Percentiles rank a stretch among this genome's conserved stretches.
These are phyloP conservation scores for Muscicapa adusta DNA, from an alignment of 2,113 vertebrate species.

Conservation along the genomic window DNA sequence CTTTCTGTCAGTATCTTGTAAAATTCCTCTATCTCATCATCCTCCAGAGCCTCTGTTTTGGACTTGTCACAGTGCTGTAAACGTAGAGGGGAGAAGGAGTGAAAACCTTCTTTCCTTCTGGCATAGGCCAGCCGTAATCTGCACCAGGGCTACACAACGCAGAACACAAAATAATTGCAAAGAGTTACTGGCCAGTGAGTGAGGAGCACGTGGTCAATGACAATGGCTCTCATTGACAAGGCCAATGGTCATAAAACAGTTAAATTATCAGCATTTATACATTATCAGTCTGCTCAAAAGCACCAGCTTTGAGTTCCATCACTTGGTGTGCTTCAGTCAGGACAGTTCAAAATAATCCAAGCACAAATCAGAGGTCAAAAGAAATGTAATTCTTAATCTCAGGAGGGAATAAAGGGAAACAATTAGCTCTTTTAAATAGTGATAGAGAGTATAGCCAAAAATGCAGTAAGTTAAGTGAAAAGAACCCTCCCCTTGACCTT, in stretches of 20 bases:
- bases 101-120: conserved; percentile 64
- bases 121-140: conserved; percentile 63
- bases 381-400: not conserved
- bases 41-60: conserved; percentile 85
- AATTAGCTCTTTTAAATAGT: not conserved
- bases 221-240: not conserved
- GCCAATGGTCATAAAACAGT: not conserved
- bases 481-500: not conserved
- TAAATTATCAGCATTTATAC: not conserved
- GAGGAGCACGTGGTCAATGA: not conserved
- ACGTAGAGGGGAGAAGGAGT: conserved; percentile 66
- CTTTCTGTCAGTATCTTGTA: conserved; percentile 88
- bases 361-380: not conserved
- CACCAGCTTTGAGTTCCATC: not conserved
- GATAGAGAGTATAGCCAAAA: not conserved
- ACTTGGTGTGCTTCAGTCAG: not conserved
- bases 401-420: not conserved
- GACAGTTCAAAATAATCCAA: not conserved
- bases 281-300: not conserved
- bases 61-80: conserved; percentile 89
- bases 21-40: conserved; percentile 88
- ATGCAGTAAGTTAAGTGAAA: not conserved
- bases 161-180: conserved; percentile 65
- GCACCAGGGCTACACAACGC: conserved; percentile 67
- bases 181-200: conserved; percentile 11